Base-by-base conservation (phyloP, 1,140 invertebrate genomes). In the Steinernema feltiae region DNA sequence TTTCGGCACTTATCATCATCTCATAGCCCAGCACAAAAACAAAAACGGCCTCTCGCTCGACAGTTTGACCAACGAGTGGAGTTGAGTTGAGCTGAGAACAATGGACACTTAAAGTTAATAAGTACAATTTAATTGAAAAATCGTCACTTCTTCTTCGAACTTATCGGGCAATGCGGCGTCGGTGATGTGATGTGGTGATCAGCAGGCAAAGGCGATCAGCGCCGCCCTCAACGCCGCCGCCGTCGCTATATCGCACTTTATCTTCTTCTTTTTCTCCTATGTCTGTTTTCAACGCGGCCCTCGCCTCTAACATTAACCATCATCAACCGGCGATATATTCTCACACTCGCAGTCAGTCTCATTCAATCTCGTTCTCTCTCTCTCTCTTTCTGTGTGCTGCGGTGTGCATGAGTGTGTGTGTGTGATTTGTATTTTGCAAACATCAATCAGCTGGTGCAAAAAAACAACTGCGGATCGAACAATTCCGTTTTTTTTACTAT, bases 401-500 rank as follows among this genome's bases (percentile, higher is more conserved):
- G n/a, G n/a, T n/a, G n/a, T n/a, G n/a, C n/a, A n/a, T 27, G 53
- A 17, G 53, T 63, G 15, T 63, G 53, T 17, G 53, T 63, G 53
- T 63, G 53, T 63, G 53, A 63, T 63, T 63, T 63, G 53, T 63
- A 63, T 63, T 63, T 63, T 63, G 53, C 53, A 63, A 63, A 63
- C 53, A 63, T 63, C 53, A 63, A 63, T 63, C 53, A 63, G 53
- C 53, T 27, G 15, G 53, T 63, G 53, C 53, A 63, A 63, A 63
- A n/a, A 63, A 63, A 63, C 53, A 63, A 63, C 53, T 63, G 53
- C 53, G 7, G n/a, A 15, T 63, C 53, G 53, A 63, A 63, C 53
- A 63, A 63, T 63, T 63, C 53, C 53, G 15, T 63, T 63, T 63
- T n/a, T 63, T 63, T 63, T 63, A 63, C 53, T 63, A 63, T 63